Conservation (phyloP, 2,113 vertebrate species). For the Dasyornis broadbenti region DNA sequence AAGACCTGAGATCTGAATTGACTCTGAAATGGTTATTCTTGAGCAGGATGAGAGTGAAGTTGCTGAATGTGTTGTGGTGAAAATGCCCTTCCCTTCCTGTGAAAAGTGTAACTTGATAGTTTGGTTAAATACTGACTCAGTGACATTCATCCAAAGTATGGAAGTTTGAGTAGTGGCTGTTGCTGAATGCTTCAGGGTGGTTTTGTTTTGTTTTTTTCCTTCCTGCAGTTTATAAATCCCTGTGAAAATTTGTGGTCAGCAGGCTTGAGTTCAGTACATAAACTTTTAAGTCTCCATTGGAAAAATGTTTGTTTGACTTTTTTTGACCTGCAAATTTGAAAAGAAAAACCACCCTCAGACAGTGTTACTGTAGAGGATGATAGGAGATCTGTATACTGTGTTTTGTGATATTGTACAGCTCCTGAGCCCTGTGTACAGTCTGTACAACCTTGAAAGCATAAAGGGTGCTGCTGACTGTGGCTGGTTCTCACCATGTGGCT, state of each 20-base stretch:
- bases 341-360: neutral
- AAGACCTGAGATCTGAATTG: neutral
- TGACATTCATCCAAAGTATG: neutral
- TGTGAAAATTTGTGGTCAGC: neutral
- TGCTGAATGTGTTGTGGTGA: neutral
- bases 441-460: neutral
- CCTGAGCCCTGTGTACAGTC: neutral
- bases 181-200: neutral
- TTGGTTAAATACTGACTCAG: neutral
- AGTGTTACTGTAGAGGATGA: neutral
- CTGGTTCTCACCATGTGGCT: accelerated
- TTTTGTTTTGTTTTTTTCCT: too few relatives aligned
- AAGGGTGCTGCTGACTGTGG: neutral
- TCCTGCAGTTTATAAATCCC: neutral
- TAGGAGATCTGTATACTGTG: neutral
- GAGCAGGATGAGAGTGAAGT: neutral
- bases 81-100: neutral
- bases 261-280: neutral
- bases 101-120: neutral
- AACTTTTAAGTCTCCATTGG: neutral
- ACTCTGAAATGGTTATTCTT: neutral
- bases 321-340: neutral
- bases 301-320: neutral
- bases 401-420: neutral
- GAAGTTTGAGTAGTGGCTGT: neutral